Conservation (phyloP, 2,797 vertebrate species). For the Sparidentex hasta region DNA sequence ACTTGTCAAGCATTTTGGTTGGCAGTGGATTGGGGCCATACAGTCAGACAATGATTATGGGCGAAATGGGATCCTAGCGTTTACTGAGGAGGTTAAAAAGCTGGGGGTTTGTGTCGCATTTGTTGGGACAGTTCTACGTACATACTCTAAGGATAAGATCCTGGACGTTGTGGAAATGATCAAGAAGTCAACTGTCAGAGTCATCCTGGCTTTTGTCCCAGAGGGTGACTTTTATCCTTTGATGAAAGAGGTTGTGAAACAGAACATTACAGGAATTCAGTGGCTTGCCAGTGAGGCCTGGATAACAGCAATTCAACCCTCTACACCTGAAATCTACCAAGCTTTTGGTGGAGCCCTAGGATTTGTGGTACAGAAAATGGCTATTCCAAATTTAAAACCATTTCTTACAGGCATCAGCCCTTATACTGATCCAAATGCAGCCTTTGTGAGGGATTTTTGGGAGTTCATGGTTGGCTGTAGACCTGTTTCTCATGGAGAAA, state of each 20-base stretch:
- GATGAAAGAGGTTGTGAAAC: slow-evolving; percentile 82
- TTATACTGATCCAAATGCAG: slow-evolving; percentile 56
- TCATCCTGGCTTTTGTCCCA: slow-evolving; percentile 84
- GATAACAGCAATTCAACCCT: slow-evolving; percentile 78
- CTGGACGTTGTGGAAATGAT: slow-evolving; percentile 80
- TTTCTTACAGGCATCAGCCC: slow-evolving; percentile 79
- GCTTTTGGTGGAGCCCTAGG: slow-evolving; percentile 85
- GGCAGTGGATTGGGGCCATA: slow-evolving; percentile 87
- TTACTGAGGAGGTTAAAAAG: slow-evolving; percentile 81
- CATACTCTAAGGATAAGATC: slow-evolving; percentile 74
- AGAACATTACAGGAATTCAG: slow-evolving; percentile 86
- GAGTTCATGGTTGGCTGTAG: slow-evolving; percentile 80
- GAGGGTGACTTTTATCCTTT: slow-evolving; percentile 84
- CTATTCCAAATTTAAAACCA: slow-evolving; percentile 79
- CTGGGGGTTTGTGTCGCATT: slow-evolving; percentile 85
- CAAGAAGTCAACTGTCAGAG: slow-evolving; percentile 80
- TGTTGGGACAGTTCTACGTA: slow-evolving; percentile 80
- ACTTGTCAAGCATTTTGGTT: slow-evolving; percentile 83
- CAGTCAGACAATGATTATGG: slow-evolving; percentile 87
- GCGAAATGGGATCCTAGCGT: slow-evolving; percentile 80
- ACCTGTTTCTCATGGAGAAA: slow-evolving; percentile 28
- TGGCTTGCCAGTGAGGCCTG: slow-evolving; percentile 88
- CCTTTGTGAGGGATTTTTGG: slow-evolving; percentile 84
- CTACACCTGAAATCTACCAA: slow-evolving; percentile 80
- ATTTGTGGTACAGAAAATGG: slow-evolving; percentile 82